These are phyloP conservation scores for Heliopora coerulea DNA, from an alignment of 92 coral and sea anemone genomes.

Conservation along the genomic window DNA sequence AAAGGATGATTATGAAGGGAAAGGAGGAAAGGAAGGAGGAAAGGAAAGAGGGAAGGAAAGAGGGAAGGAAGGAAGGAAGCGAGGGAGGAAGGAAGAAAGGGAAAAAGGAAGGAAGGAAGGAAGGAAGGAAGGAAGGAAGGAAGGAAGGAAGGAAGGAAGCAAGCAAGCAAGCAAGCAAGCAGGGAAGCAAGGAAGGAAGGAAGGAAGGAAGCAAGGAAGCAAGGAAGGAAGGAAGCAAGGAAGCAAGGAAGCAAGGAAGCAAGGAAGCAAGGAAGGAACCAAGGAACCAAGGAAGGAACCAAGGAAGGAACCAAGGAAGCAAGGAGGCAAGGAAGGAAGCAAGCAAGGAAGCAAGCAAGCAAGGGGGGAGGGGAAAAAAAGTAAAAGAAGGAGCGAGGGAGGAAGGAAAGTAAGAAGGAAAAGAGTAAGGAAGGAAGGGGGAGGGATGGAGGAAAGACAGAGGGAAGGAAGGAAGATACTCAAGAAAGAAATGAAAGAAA, in stretches of 20 bases:
- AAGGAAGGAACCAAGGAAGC: constrained; percentile 4
- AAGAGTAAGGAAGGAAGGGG: not conserved
- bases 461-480: not conserved
- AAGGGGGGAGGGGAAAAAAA: not conserved
- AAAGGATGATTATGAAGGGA: too few species aligned
- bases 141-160: not conserved
- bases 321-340: not conserved
- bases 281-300: constrained; percentile 12
- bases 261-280: not conserved
- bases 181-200: not conserved
- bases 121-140: not conserved
- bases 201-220: not conserved
- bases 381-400: not conserved
- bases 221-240: constrained; percentile 8
- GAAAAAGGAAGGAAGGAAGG: constrained; percentile 5
- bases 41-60: not conserved
- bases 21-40: not conserved
- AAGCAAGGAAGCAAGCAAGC: not conserved
- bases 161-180: not conserved
- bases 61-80: constrained; percentile 16
- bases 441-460: not conserved
- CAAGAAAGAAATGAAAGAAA: too few species aligned
- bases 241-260: not conserved
- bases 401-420: not conserved
- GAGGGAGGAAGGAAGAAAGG: too few species aligned